Evolutionary conservation across 1,140 invertebrate species (phyloP).

Genomic region (Drosophila navojoa): DNA sequence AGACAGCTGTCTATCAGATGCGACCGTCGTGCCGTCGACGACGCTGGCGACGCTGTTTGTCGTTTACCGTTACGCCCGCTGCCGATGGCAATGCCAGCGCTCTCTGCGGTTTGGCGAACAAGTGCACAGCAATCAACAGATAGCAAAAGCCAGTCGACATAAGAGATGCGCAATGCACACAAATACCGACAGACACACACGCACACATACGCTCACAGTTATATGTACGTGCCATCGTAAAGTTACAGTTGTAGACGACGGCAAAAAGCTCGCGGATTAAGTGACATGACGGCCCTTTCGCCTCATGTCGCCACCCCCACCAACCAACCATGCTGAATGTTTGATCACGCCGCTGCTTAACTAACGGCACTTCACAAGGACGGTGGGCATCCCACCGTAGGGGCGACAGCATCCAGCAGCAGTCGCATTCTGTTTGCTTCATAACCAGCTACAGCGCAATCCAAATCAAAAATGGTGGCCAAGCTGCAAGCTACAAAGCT

Average conservation of each 20-base stretch:
- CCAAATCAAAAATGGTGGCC: conserved; percentile 76
- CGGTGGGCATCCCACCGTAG: conserved; percentile 21
- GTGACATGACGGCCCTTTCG: neutral
- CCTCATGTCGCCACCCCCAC: neutral
- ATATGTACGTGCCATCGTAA: conserved; percentile 13
- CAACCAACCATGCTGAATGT: neutral
- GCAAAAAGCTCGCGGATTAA: conserved; percentile 29
- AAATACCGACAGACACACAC: neutral
- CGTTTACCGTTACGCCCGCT: conserved; percentile 72
- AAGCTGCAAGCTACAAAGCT: conserved; percentile 71
- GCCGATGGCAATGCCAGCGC: conserved; percentile 76
- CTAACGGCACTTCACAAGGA: conserved; percentile 55
- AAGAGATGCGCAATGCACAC: conserved; percentile 17
- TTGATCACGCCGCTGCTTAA: conserved; percentile 34
- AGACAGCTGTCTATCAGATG: conserved; percentile 84
- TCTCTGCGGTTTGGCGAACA: conserved; percentile 78
- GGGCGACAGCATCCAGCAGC: conserved; percentile 57
- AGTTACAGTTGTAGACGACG: conserved; percentile 26
- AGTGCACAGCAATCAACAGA: conserved; percentile 67
- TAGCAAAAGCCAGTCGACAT: conserved; percentile 24
- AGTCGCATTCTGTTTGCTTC: conserved; percentile 72
- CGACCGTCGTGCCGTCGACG: conserved; percentile 49
- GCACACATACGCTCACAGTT: neutral
- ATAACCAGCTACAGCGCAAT: conserved; percentile 71
- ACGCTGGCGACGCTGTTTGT: conserved; percentile 34